phyloP scores from a whole-genome alignment of 2,113 vertebrate species.

The Zosterops borbonicus region DNA sequence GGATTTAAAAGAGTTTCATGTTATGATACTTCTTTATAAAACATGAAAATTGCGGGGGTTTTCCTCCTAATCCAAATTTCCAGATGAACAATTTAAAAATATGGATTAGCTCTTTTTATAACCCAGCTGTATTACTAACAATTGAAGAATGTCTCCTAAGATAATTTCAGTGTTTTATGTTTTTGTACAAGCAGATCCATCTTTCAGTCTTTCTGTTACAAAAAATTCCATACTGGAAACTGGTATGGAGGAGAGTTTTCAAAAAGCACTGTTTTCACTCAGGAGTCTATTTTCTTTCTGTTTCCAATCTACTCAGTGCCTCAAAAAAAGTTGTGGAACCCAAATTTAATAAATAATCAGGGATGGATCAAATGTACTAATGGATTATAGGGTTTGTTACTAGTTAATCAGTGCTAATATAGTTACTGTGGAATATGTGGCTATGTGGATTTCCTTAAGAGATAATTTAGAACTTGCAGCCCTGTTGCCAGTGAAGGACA shows the following conservation, averaged over 20 bases:
- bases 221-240: not conserved
- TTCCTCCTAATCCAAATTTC: conserved; percentile 19
- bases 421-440: not conserved
- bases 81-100: conserved; percentile 34
- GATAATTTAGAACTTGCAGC: not conserved
- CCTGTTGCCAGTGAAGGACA: not conserved
- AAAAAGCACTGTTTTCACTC: not conserved
- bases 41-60: not conserved
- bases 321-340: not conserved
- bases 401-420: not conserved
- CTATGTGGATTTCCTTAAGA: not conserved
- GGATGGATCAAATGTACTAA: not conserved
- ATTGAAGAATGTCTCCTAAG: not conserved
- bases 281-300: not conserved
- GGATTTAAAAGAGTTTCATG: not conserved
- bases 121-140: not conserved
- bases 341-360: not conserved
- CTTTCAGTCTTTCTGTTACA: not conserved
- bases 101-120: not conserved
- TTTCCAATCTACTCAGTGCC: not conserved
- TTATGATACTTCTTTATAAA: conserved; percentile 22
- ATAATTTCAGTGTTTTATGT: not conserved
- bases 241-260: not conserved
- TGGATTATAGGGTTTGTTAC: not conserved
- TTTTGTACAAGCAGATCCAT: not conserved